A percentile compares a stretch with the other conserved stretches of the same genome.
phyloP scores from a whole-genome alignment of 2,888 invertebrate species.

The Himalopsyche anomala region DNA sequence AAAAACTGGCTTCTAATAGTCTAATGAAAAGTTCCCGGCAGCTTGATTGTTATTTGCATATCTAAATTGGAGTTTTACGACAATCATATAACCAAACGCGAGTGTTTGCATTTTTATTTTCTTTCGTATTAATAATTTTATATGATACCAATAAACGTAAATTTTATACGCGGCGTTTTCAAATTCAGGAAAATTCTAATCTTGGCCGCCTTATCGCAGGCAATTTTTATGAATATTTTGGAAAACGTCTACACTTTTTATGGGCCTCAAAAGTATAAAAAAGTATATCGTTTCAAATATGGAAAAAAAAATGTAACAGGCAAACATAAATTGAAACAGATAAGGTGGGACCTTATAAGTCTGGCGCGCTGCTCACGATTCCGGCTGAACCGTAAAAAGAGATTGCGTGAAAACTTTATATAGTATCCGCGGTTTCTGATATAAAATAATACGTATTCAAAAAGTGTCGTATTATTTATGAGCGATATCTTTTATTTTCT shows the following conservation, averaged over 20 bases:
- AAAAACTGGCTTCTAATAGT: neutral
- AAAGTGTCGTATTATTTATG: constrained; percentile 59
- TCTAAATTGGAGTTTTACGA: constrained; percentile 11
- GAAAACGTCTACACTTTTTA: constrained; percentile 59
- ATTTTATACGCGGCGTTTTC: constrained; percentile 22
- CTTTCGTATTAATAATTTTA: constrained; percentile 15
- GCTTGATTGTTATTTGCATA: constrained; percentile 15
- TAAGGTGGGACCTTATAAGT: constrained; percentile 48
- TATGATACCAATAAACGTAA: constrained; percentile 26
- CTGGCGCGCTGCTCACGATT: constrained; percentile 31
- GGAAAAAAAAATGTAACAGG: constrained; percentile 49
- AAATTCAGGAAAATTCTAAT: constrained; percentile 34
- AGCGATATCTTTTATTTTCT: constrained; percentile 59
- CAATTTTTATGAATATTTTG: constrained; percentile 59
- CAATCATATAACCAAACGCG: neutral
- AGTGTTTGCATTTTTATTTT: constrained; percentile 20
- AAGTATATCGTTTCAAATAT: constrained; percentile 1
- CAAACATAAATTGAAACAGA: constrained; percentile 57
- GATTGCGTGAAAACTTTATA: constrained; percentile 55
- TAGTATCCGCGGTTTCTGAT: constrained; percentile 48
- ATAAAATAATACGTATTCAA: constrained; percentile 54
- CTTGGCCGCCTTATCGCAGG: constrained; percentile 52
- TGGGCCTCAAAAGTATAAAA: constrained; percentile 51
- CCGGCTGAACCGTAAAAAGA: constrained; percentile 45
- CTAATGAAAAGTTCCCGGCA: neutral